Evolutionary conservation across 2,888 invertebrate species (phyloP).

Genomic region (Sinotaia quadrata): DNA sequence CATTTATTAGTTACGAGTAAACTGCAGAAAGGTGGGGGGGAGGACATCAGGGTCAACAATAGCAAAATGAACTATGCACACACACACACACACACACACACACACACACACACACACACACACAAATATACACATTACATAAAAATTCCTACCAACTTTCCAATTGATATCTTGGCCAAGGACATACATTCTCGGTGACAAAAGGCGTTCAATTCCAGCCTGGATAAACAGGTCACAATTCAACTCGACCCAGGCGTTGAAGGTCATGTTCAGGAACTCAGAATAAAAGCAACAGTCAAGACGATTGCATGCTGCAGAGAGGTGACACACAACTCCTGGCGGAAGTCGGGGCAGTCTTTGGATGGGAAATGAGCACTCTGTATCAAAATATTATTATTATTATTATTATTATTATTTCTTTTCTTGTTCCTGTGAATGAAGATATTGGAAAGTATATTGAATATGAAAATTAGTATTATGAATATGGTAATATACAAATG

Average conservation of each 20-base stretch:
- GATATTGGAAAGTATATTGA: no score
- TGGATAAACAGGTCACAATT: conserved; percentile 35
- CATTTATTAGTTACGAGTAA: background rate
- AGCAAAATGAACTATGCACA: background rate
- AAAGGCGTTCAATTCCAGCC: conserved; percentile 19
- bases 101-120: background rate
- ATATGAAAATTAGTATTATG: no score
- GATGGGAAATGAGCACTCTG: conserved; percentile 28
- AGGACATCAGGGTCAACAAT: background rate
- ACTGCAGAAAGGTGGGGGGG: background rate
- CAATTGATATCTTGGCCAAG: conserved; percentile 15
- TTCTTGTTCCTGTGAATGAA: no score
- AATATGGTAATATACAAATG: no score
- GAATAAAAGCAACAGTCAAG: conserved; percentile 43
- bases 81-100: background rate
- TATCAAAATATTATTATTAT: conserved; percentile 8
- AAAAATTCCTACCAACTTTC: background rate
- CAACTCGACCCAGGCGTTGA: conserved; percentile 33
- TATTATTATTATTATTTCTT: no score
- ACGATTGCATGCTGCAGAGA: conserved; percentile 39
- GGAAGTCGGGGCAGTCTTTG: conserved; percentile 36
- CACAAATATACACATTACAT: no score
- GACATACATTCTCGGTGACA: conserved; percentile 11
- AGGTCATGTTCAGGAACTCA: conserved; percentile 28
- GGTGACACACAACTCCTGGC: conserved; percentile 31